These are phyloP conservation scores for Botia almorhae DNA, from an alignment of 2,797 vertebrate genomes.

Conservation along the genomic window DNA sequence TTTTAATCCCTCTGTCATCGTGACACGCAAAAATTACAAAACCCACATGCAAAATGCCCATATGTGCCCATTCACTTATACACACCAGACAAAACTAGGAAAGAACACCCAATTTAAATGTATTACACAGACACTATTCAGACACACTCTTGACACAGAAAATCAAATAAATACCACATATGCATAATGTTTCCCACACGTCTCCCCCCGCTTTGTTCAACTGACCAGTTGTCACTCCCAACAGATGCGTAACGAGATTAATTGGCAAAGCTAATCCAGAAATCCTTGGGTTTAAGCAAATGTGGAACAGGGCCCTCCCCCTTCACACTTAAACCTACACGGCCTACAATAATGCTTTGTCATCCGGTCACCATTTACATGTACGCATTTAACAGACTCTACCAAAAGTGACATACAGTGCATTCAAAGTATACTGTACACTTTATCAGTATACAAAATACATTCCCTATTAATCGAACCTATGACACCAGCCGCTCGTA, in stretches of 20 bases:
- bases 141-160: conserved; percentile 4
- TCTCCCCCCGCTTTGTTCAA: neutral
- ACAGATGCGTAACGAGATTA: conserved; percentile 73
- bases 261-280: conserved; percentile 77
- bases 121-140: neutral
- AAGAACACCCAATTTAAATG: too few species aligned
- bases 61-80: neutral
- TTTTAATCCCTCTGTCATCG: conserved; percentile 14
- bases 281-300: conserved; percentile 77
- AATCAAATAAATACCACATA: neutral
- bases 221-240: conserved; percentile 57
- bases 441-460: too few species aligned
- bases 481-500: neutral
- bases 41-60: neutral
- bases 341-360: neutral
- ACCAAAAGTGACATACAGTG: neutral
- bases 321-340: neutral
- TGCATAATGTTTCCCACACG: neutral
- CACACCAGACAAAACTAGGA: neutral
- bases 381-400: neutral
- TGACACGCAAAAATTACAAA: conserved; percentile 19
- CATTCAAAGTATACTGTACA: neutral
- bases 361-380: conserved; percentile 5
- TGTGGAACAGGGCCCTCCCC: conserved; percentile 63
- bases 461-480: neutral